Percentiles rank a stretch among this genome's conserved stretches.
Conservation (phyloP, 1,140 invertebrate genomes). For the Lucilia sericata region DNA sequence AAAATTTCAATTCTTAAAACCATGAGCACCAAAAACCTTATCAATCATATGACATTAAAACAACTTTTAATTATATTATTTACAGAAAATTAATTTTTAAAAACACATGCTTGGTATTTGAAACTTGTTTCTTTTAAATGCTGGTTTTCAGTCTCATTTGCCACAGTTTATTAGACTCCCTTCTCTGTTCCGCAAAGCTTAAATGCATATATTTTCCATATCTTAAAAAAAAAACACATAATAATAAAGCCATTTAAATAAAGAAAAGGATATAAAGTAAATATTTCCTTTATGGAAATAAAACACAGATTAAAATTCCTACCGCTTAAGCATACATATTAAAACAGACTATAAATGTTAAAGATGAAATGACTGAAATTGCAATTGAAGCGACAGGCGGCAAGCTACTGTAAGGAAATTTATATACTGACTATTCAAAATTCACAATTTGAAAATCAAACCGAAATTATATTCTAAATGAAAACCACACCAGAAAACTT, state of each 20-base stretch:
- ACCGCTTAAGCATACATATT: not conserved
- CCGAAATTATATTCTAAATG: too few species aligned
- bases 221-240: too few species aligned
- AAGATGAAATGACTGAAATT: too few species aligned
- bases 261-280: conserved; percentile 28
- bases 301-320: conserved; percentile 9
- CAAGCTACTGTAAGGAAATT: too few species aligned
- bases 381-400: too few species aligned
- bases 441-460: too few species aligned
- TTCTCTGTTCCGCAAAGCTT: not conserved
- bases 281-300: not conserved
- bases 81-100: conserved; percentile 23
- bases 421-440: too few species aligned
- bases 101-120: conserved; percentile 1
- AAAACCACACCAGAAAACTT: too few species aligned
- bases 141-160: not conserved
- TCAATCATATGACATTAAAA: conserved; percentile 17
- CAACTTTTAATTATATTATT: conserved; percentile 25
- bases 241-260: conserved; percentile 36
- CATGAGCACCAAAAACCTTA: not conserved
- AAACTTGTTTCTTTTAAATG: not conserved
- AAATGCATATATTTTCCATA: not conserved
- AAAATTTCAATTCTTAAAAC: not conserved
- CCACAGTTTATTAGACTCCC: not conserved
- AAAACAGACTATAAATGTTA: not conserved